phyloP scores from a whole-genome alignment of 2,797 vertebrate genomes.

The Anniella stebbinsi region DNA sequence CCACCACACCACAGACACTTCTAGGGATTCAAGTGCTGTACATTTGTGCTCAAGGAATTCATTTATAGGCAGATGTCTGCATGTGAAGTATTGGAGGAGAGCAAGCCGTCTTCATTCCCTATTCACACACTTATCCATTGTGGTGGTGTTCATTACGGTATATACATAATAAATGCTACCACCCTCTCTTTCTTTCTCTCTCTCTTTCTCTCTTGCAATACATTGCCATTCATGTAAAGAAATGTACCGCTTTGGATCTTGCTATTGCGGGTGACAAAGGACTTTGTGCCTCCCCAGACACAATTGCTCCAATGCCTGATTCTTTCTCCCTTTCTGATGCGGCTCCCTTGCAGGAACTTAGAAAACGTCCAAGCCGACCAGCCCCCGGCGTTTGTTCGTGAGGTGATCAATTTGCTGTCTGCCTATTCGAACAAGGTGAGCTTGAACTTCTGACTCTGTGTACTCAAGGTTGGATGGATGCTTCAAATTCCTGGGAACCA shows the following conservation, averaged over 20 bases:
- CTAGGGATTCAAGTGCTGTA: background rate
- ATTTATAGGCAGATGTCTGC: slow-evolving; percentile 1
- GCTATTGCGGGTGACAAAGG: background rate
- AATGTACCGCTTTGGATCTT: background rate
- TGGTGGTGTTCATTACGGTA: background rate
- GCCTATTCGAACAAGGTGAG: slow-evolving; percentile 86
- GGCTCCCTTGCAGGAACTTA: slow-evolving; percentile 83
- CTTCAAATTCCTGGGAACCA: background rate
- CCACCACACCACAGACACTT: too few species aligned
- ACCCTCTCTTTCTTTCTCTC: background rate
- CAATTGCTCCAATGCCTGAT: background rate
- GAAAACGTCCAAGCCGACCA: slow-evolving; percentile 90
- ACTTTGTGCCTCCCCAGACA: background rate
- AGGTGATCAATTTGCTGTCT: slow-evolving; percentile 86
- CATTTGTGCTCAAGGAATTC: background rate
- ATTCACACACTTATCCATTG: background rate
- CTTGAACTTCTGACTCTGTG: rapidly evolving
- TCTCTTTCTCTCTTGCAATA: background rate
- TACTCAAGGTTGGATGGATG: too few species aligned
- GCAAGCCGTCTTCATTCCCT: background rate
- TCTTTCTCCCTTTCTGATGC: background rate
- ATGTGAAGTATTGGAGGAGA: background rate
- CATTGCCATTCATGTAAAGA: background rate
- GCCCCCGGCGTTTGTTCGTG: slow-evolving; percentile 86
- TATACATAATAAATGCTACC: too few species aligned